Evolutionary conservation across 2,888 invertebrate genomes (phyloP).

Genomic region (Ichneumon xanthorius): DNA sequence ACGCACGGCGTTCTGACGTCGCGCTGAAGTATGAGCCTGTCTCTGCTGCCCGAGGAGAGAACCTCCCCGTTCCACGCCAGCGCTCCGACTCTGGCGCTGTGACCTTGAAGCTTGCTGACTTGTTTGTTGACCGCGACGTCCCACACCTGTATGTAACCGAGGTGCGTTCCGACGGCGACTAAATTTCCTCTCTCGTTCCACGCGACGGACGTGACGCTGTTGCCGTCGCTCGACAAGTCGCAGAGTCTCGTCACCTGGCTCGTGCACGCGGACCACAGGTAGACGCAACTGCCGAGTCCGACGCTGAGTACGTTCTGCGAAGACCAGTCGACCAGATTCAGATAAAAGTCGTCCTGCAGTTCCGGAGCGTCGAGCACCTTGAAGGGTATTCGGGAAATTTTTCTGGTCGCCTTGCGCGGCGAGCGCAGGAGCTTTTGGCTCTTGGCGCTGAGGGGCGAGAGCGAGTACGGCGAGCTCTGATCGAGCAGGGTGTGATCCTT

Average conservation of each 20-base stretch:
- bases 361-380: constrained; percentile 99
- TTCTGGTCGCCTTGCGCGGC: constrained; percentile 98
- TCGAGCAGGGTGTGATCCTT: constrained; percentile 89
- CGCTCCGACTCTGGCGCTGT: constrained; percentile 96
- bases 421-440: constrained; percentile 97
- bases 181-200: constrained; percentile 99
- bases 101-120: constrained; percentile 95
- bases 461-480: constrained; percentile 95
- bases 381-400: constrained; percentile 99
- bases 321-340: constrained; percentile 99
- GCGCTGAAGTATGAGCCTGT: constrained; percentile 96
- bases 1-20: constrained; percentile 94
- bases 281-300: constrained; percentile 98
- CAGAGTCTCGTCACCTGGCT: constrained; percentile 98
- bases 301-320: constrained; percentile 99
- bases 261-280: constrained; percentile 99
- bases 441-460: constrained; percentile 98
- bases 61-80: constrained; percentile 99
- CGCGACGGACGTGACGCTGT: constrained; percentile 98
- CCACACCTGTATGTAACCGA: constrained; percentile 99
- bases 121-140: constrained; percentile 97
- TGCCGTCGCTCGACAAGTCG: constrained; percentile 96
- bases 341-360: constrained; percentile 97
- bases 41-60: constrained; percentile 97
- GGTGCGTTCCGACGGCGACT: constrained; percentile 99